A percentile compares a stretch with the other conserved stretches of the same genome.
Conservation (phyloP, 1,140 invertebrate genomes). For the Ceratitis capitata region DNA sequence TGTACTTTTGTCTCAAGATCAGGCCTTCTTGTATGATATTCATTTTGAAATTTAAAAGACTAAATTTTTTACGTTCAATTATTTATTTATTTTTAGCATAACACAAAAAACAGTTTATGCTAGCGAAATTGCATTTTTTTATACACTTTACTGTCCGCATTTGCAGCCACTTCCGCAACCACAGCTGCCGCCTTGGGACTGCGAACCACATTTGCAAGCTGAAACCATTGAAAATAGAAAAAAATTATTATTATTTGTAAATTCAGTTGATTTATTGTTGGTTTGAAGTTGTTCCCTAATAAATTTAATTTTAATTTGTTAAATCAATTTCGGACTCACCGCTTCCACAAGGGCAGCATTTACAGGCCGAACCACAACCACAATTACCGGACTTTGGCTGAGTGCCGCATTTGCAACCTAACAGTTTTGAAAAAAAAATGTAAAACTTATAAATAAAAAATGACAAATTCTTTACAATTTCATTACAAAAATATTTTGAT, state of each 20-base stretch:
- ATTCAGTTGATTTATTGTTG: too few species aligned
- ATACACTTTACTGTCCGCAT: not conserved
- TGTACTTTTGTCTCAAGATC: too few species aligned
- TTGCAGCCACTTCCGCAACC: slow-evolving; percentile 13
- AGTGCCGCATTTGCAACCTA: slow-evolving; percentile 1
- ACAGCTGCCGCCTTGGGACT: not conserved
- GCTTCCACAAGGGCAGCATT: slow-evolving; percentile 13
- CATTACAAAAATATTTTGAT: not conserved
- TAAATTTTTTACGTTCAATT: not conserved
- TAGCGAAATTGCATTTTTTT: not conserved
- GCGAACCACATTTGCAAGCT: slow-evolving; percentile 2
- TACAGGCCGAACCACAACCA: not conserved
- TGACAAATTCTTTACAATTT: not conserved
- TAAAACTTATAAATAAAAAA: not conserved
- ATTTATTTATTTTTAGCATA: not conserved
- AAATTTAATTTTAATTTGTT: not conserved
- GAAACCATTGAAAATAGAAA: not conserved
- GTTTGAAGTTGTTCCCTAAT: too few species aligned
- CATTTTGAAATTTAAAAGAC: too few species aligned
- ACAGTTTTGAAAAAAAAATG: not conserved
- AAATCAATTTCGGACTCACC: not conserved
- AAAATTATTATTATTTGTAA: not conserved
- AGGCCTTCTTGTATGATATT: too few species aligned
- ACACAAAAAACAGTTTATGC: not conserved
- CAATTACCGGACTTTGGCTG: not conserved